phyloP scores from a whole-genome alignment of 1,140 invertebrate genomes.

The Cyclina sinensis region DNA sequence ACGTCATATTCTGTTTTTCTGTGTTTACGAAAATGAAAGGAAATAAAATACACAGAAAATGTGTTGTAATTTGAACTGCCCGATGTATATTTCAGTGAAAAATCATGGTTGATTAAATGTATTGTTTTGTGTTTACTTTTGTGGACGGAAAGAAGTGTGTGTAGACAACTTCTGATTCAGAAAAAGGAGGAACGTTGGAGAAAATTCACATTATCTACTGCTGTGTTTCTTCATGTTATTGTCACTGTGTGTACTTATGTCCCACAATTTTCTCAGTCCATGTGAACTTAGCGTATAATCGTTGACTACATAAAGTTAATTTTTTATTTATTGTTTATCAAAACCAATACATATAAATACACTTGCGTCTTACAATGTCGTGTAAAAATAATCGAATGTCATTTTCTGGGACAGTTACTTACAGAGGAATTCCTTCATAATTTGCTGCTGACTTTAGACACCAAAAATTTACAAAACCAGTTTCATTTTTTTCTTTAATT shows the following conservation, averaged over 20 bases:
- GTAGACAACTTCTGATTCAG: not conserved
- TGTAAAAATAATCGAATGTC: too few species aligned
- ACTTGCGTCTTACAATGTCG: too few species aligned
- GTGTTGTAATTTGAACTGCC: not conserved
- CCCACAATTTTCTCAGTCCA: too few species aligned
- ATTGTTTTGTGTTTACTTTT: not conserved
- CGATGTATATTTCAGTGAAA: not conserved
- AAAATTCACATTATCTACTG: not conserved
- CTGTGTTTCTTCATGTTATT: too few species aligned
- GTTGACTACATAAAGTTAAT: too few species aligned
- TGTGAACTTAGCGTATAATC: too few species aligned
- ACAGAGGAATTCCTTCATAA: not conserved
- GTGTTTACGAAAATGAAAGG: constrained; percentile 36
- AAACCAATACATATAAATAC: too few species aligned
- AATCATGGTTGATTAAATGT: constrained; percentile 3
- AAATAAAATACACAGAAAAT: constrained; percentile 23
- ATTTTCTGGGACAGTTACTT: constrained; percentile 22
- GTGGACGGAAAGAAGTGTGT: too few species aligned
- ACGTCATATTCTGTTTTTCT: constrained; percentile 57
- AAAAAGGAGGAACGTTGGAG: not conserved
- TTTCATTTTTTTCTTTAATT: not conserved
- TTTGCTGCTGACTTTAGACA: not conserved
- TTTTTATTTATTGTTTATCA: too few species aligned
- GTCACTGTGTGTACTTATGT: too few species aligned
- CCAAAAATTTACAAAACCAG: not conserved